Base-by-base conservation (phyloP, 2,888 invertebrate species). In the Xestia xanthographa region DNA sequence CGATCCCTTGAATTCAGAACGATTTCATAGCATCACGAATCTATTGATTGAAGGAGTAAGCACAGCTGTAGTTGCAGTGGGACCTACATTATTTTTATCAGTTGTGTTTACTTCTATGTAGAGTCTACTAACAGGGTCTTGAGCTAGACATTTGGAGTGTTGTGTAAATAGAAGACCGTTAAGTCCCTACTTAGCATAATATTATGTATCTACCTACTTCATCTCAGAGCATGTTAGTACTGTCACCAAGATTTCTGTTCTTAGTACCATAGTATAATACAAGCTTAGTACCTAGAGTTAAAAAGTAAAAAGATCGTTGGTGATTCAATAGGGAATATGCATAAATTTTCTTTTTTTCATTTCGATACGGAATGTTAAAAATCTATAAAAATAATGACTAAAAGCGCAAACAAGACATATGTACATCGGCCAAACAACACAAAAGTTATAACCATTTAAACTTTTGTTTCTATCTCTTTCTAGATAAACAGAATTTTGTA, bases 81-180 rank as follows among this genome's bases (percentile, higher is more conserved):
- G 26, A 26, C 26, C 26, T 26, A 56, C 26, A 17, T 56, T 5
- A 34, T 34, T 4, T 26, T 56, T 26, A 26, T 26, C 12, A n/a
- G 53, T 56, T 53, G 53, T 26, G 12, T 56, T 2, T 56, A 56
- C n/a, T 53, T 12, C 12, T 22, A n/a, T 5, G 11, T n/a, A n/a
- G n/a, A n/a, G 53, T n/a, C 53, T 5, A n/a, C 53, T 53, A 53
- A n/a, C 50, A 50, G 22, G 38, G 72, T 41, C 38, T n/a, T n/a
- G 38, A 38, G 38, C 12, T 66, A 53, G 22, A 41, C 3, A 17
- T 17, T 17, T 69, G 29, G 8, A 29, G 29, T 43, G 29, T 20
- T 66, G 17, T 29, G 38, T 14, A 67, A 50, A 67, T 50, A 72
- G 50, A 67, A 72, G 6, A 29, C 68, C 29, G 26, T 41, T 26